Base-by-base conservation (phyloP, 2,113 vertebrate species). In the Chamaea fasciata region DNA sequence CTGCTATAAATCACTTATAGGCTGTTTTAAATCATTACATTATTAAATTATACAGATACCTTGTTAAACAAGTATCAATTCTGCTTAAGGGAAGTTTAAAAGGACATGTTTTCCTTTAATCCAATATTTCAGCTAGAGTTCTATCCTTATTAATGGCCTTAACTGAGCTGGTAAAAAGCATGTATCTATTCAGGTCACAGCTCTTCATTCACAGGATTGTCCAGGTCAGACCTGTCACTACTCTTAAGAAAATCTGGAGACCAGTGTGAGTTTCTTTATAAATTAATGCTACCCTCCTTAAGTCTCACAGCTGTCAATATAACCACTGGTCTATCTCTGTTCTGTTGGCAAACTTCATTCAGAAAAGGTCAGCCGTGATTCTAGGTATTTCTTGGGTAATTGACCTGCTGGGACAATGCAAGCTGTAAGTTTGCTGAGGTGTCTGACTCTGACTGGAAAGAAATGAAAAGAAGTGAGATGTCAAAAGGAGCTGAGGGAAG, bases 101-200 rank as follows among this genome's bases (percentile, higher is more conserved):
- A 59, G 16, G 62, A 37, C 56, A 37, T 42, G 44, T 94, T 91
- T 95, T 70, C 74, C 74, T 91, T 89, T 82, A 93, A 91, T 94
- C 53, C 53, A 57, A 7, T 89, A 64, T 87, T 95, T 85, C 85
- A 79, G 64, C 44, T 60, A 10, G 44, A 31, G 47, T 76, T 89
- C 33, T 78, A 3, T 84, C 44, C 30, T 78, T 77, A 63, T 14
- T 75, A 78, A 35, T 44, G 44, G 26, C 35, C 44, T 70, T 89
- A 81, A 63, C 69, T 84, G 70, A 63, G 44, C 56, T 63, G 26
- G 11, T 87, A 57, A 59, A 94, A 81, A 74, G 52, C n/a, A 59
- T 2, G 0, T 50, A 59, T 14, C 42, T 64, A 18, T 91, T 92
- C 77, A 74, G 42, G 41, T 84, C 81, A 53, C 31, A 65, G 41